Conservation (phyloP, 2,113 vertebrate genomes). For the Megatriorchis doriae region DNA sequence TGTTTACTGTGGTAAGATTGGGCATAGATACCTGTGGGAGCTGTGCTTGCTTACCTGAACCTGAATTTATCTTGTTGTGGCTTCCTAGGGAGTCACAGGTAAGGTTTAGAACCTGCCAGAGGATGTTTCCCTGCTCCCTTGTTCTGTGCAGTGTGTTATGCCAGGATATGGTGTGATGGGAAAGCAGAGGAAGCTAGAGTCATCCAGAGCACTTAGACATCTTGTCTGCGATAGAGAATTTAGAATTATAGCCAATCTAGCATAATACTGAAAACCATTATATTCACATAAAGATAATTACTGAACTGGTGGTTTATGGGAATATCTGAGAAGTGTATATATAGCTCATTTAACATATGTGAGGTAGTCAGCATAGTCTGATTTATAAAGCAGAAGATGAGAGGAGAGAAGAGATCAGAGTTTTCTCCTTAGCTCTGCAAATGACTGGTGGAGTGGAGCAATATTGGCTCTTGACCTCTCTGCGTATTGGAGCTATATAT, state of each 20-base stretch:
- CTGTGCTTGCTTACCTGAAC: neutral
- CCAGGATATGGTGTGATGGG: neutral
- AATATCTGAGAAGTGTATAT: neutral
- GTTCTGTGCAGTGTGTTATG: rapidly evolving
- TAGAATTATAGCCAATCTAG: neutral
- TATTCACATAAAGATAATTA: neutral
- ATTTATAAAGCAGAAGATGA: neutral
- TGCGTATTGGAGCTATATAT: neutral
- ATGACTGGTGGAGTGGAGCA: neutral
- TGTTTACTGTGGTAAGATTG: neutral
- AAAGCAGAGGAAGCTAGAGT: neutral
- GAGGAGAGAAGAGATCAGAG: neutral
- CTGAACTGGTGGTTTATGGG: neutral
- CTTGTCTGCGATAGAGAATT: neutral
- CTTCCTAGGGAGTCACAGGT: neutral
- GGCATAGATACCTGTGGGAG: neutral
- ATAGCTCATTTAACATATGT: neutral
- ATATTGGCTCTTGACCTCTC: neutral
- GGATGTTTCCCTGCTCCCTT: neutral
- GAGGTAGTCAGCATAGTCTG: neutral
- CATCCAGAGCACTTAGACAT: neutral
- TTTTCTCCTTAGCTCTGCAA: neutral
- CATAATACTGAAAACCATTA: neutral
- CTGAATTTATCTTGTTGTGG: neutral
- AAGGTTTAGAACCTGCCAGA: neutral